Evolutionary conservation across 2,888 invertebrate species (phyloP).

Genomic region (Drosophila anomalata): DNA sequence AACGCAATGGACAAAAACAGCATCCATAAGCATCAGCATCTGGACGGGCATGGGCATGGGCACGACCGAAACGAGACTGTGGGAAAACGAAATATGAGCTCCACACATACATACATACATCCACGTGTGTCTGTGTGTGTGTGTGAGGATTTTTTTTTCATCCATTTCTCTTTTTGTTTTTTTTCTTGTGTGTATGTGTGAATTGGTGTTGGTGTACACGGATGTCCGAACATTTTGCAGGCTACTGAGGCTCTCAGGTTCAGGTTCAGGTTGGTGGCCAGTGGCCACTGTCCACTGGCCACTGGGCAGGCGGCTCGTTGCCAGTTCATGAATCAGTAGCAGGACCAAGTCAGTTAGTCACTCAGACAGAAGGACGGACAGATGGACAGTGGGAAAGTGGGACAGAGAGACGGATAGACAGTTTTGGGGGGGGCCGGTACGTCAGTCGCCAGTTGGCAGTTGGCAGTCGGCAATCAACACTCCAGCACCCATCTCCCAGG

Average conservation of each 20-base stretch:
- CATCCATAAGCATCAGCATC: slow-evolving; percentile 59
- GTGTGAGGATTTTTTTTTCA: slow-evolving; percentile 4
- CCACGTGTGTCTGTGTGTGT: background rate
- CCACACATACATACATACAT: slow-evolving; percentile 15
- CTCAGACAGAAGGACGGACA: slow-evolving; percentile 22
- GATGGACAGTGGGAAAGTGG: slow-evolving; percentile 10
- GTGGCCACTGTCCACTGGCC: slow-evolving; percentile 14
- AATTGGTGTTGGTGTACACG: slow-evolving; percentile 7
- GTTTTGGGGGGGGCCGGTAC: slow-evolving; percentile 10
- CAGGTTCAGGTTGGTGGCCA: slow-evolving; percentile 59
- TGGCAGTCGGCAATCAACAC: slow-evolving; percentile 64
- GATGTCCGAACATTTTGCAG: slow-evolving; percentile 23
- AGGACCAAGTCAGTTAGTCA: slow-evolving; percentile 55
- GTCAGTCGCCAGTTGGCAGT: slow-evolving; percentile 38
- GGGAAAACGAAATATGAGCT: slow-evolving; percentile 77
- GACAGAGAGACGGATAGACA: slow-evolving; percentile 17
- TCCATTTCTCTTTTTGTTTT: background rate
- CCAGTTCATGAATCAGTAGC: slow-evolving; percentile 74
- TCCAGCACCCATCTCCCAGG: slow-evolving; percentile 18
- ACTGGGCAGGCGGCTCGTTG: slow-evolving; percentile 58
- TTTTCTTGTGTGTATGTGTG: background rate
- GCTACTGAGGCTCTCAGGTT: slow-evolving; percentile 42
- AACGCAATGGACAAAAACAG: slow-evolving; percentile 61
- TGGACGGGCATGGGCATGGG: slow-evolving; percentile 6
- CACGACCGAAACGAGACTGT: slow-evolving; percentile 44